These are phyloP conservation scores for Acromyrmex heyeri DNA, from an alignment of 1,140 invertebrate genomes.

Conservation along the genomic window DNA sequence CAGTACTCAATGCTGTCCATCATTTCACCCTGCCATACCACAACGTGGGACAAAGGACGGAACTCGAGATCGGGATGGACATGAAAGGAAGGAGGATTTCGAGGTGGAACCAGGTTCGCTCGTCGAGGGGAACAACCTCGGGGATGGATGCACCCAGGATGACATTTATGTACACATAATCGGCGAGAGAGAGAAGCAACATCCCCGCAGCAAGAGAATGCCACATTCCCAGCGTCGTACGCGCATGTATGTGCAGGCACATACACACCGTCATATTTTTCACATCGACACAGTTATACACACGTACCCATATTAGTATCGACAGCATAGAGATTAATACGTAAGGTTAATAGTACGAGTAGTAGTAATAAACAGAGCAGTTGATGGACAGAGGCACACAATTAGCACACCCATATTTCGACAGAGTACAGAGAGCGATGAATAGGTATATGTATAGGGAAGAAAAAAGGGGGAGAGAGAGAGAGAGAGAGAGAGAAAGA, in stretches of 20 bases:
- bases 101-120: slow-evolving; percentile 23
- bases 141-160: slow-evolving; percentile 44
- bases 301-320: slow-evolving; percentile 58
- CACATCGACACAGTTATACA: slow-evolving; percentile 40
- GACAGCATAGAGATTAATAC: slow-evolving; percentile 78
- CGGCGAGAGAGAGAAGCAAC: slow-evolving; percentile 51
- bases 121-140: slow-evolving; percentile 50
- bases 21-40: slow-evolving; percentile 93
- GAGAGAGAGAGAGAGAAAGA: slow-evolving; percentile 12
- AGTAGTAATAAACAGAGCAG: slow-evolving; percentile 82
- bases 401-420: slow-evolving; percentile 85
- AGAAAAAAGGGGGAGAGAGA: slow-evolving; percentile 60
- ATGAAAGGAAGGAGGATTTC: background rate
- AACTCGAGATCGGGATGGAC: slow-evolving; percentile 43
- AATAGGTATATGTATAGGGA: slow-evolving; percentile 32
- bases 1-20: slow-evolving; percentile 97
- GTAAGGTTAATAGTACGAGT: slow-evolving; percentile 65
- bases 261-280: slow-evolving; percentile 12
- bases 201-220: slow-evolving; percentile 17
- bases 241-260: background rate
- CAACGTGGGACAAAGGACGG: slow-evolving; percentile 76
- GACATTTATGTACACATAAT: slow-evolving; percentile 49
- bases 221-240: slow-evolving; percentile 13
- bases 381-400: slow-evolving; percentile 86
- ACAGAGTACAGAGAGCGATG: slow-evolving; percentile 66